phyloP scores from a whole-genome alignment of 2,797 vertebrate species.

The Harpagifer antarcticus region DNA sequence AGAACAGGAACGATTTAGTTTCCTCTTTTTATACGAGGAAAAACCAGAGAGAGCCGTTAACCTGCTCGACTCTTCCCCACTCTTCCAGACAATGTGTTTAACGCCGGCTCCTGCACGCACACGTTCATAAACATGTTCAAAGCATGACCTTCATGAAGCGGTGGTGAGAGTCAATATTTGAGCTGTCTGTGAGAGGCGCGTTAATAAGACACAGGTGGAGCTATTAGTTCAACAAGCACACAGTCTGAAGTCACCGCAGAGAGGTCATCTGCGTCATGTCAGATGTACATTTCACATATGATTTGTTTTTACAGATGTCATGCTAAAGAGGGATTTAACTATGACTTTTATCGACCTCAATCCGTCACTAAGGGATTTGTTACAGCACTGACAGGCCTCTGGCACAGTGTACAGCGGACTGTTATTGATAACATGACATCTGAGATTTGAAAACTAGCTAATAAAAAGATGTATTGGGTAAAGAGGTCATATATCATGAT shows the following conservation, averaged over 20 bases:
- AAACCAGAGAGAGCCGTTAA: constrained; percentile 9
- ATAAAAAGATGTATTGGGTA: neutral
- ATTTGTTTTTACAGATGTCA: constrained; percentile 33
- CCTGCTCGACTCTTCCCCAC: neutral
- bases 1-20: constrained; percentile 67
- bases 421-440: constrained; percentile 4
- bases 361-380: constrained; percentile 15
- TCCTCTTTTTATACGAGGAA: constrained; percentile 52
- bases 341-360: constrained; percentile 31
- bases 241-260: constrained; percentile 22
- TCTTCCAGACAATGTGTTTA: neutral
- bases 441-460: neutral
- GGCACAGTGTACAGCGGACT: neutral
- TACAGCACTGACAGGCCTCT: constrained; percentile 1
- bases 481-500: neutral
- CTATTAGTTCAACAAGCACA: constrained; percentile 14
- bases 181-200: constrained; percentile 58
- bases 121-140: constrained; percentile 44
- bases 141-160: constrained; percentile 37
- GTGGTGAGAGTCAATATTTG: constrained; percentile 75
- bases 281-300: constrained; percentile 23
- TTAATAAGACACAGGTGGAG: constrained; percentile 56
- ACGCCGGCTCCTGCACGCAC: neutral
- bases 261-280: constrained; percentile 13
- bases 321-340: constrained; percentile 28